These are phyloP conservation scores for Pectinophora gossypiella DNA, from an alignment of 1,140 invertebrate genomes.

Conservation along the genomic window DNA sequence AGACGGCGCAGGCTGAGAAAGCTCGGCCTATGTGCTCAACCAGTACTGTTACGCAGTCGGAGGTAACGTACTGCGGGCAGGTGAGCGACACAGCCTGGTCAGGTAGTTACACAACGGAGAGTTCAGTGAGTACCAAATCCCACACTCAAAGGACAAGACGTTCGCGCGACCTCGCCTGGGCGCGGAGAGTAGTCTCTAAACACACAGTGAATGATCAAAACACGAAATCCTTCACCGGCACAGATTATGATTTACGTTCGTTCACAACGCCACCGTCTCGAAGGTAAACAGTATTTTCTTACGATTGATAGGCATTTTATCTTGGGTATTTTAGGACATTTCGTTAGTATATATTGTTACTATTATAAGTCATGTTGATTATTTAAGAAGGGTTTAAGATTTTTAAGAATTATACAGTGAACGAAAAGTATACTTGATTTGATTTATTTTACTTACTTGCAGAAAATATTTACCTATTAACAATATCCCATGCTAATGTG, in stretches of 20 bases:
- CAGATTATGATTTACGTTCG: slow-evolving; percentile 42
- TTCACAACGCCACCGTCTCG: slow-evolving; percentile 37
- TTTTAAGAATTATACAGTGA: slow-evolving; percentile 22
- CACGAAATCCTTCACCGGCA: slow-evolving; percentile 32
- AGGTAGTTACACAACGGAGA: slow-evolving; percentile 28
- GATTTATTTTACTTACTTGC: too few relatives aligned
- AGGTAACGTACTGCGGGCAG: slow-evolving; percentile 20
- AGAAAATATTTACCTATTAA: too few relatives aligned
- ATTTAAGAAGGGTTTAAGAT: slow-evolving; percentile 22
- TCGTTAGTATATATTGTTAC: slow-evolving; percentile 17
- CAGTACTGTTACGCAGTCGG: slow-evolving; percentile 37
- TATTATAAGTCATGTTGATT: slow-evolving; percentile 27
- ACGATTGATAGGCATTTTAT: slow-evolving; percentile 12
- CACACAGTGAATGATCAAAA: slow-evolving; percentile 19
- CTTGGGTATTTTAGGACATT: slow-evolving; percentile 15
- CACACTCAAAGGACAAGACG: not conserved
- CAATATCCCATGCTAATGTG: too few relatives aligned
- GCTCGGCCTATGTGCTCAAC: slow-evolving; percentile 34
- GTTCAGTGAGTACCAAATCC: slow-evolving; percentile 11
- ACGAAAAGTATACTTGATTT: too few relatives aligned
- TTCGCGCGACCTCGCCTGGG: slow-evolving; percentile 47
- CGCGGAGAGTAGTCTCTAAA: slow-evolving; percentile 41
- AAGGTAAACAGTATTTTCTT: slow-evolving; percentile 14
- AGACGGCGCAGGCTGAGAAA: not conserved
- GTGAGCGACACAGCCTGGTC: slow-evolving; percentile 35